phyloP scores from a whole-genome alignment of 2,888 invertebrate species.

The Venusia cambrica region DNA sequence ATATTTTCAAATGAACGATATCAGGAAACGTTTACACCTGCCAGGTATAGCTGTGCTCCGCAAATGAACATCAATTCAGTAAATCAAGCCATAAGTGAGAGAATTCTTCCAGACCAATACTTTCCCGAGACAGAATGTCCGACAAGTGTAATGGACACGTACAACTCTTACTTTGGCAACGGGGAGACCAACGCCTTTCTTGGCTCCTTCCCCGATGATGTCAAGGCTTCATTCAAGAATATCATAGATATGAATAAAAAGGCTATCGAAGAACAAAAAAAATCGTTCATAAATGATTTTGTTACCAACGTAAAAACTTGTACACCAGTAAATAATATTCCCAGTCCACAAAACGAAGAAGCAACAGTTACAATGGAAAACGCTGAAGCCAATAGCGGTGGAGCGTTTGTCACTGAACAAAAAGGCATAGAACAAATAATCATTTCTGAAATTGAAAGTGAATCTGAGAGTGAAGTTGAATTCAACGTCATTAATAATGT shows the following conservation, averaged over 20 bases:
- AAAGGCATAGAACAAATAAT: slow-evolving; percentile 1
- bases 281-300: slow-evolving; percentile 17
- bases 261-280: slow-evolving; percentile 15
- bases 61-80: slow-evolving; percentile 25
- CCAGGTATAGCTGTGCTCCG: slow-evolving; percentile 30
- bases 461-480: slow-evolving; percentile 9
- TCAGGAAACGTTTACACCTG: slow-evolving; percentile 31
- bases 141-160: slow-evolving; percentile 42
- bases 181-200: slow-evolving; percentile 32
- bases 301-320: slow-evolving; percentile 3
- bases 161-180: slow-evolving; percentile 50
- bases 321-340: slow-evolving; percentile 2
- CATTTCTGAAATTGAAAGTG: slow-evolving; percentile 4
- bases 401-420: neutral
- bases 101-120: slow-evolving; percentile 28
- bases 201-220: slow-evolving; percentile 50
- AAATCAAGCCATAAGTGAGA: slow-evolving; percentile 18
- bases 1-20: slow-evolving; percentile 28
- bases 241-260: slow-evolving; percentile 16
- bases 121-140: slow-evolving; percentile 50
- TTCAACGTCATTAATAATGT: neutral
- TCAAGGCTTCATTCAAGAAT: slow-evolving; percentile 40
- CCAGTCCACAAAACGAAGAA: neutral
- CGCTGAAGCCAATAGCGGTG: neutral
- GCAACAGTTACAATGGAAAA: neutral